Evolutionary conservation across 1,140 invertebrate genomes (phyloP), one percentile per base, ranked within the genome.

Genomic region (Globodera rostochiensis): DNA sequence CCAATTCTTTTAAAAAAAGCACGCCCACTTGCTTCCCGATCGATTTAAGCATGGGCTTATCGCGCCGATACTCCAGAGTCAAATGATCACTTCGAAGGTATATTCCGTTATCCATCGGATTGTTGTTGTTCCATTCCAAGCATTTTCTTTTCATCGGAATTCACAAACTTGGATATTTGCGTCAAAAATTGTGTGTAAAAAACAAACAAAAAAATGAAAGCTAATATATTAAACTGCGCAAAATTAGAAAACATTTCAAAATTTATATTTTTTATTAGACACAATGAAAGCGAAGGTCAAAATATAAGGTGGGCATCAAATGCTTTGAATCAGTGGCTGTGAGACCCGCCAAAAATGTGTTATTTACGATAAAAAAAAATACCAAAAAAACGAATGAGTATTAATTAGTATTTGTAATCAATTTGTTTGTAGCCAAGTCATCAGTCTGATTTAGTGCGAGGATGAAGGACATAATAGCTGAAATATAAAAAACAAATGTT

Each of bases 21-120:
- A 80, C 5, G 78, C 50, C 5, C 53, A 80, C 79, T 13, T 19
- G 8, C 78, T 73, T 53, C 4, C 73, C 19, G 25, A 78, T 80
- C 46, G 73, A 73, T 60, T 57, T 74, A 21, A 80, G 57, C 53
- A 74, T 25, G 15, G 49, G 79, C 21, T 80, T 80, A 46, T 80
- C 64, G 7, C 19, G 71, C 4, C 64, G 21, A 53, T 74, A 73
- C 19, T 80, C 79, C 50, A 80, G 45, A 1, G 73, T 76, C 7
- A 80, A 66, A 78, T 71, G 73, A 9, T 80, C 79, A 57, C 21
- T 60, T 25, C 73, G 50, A 49, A 73, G 25, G 9, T 53, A 9
- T 46, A 74, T 74, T 21, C 47, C 57, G 15, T 45, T 64, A 6
- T 50, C 47, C 45, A 77, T 66, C 36, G 49, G 70, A 25, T 45